Base-by-base conservation (phyloP, 1,140 invertebrate genomes). In the Papilio polytes region DNA sequence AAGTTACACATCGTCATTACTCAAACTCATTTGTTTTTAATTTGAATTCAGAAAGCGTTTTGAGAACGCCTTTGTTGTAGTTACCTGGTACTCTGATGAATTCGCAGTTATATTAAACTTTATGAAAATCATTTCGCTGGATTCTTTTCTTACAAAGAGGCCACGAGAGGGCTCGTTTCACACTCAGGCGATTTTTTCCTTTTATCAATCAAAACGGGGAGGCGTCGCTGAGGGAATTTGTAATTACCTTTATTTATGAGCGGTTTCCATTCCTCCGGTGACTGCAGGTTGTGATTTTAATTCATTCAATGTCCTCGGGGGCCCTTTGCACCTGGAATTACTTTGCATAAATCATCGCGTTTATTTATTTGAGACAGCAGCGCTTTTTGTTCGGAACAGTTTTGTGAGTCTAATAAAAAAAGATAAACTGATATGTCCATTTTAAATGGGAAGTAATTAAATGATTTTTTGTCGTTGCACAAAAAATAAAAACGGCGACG, bases 241-340 rank as follows among this genome's bases (percentile, higher is more conserved):
- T 92, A 92, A 92, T 91, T 92, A 91, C 85, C 81, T 85, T 92
- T 91, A 94, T 94, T 93, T 94, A 93, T 94, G 88, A 89, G 91
- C 88, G 89, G 91, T 91, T 89, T 89, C 84, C 77, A 87, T 85
- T 86, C 87, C 89, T 86, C 86, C 85, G 86, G 82, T 87, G 89
- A 90, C 86, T 92, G 91, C 91, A 93, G 89, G 87, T 91, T 89
- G 90, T 90, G 89, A 91, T 92, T 92, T 94, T 90, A 93, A 91
- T 92, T 93, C 90, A 93, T 94, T 91, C 85, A 80, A 84, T 87
- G 84, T 85, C 86, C 86, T 82, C 63, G 63, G 80, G 78, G 80
- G 90, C 92, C 89, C 90, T 92, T 92, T 92, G 89, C 91, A 92
- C 89, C 89, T 92, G 88, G 88, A 92, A 91, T 91, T 91, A 89